Conservation (phyloP, 2,888 invertebrate genomes). For the Scaptomyza reducta region DNA sequence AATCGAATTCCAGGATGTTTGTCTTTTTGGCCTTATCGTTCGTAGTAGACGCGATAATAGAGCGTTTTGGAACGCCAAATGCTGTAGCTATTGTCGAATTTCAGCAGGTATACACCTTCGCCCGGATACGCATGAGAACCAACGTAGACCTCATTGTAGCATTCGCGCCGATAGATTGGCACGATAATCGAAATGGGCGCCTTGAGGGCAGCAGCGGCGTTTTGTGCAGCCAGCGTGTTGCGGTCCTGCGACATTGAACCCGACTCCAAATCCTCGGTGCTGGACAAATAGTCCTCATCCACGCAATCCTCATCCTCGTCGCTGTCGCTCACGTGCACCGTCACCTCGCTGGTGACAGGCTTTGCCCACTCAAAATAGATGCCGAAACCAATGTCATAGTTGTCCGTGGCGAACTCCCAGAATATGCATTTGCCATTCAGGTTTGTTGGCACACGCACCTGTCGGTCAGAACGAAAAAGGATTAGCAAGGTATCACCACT, state of each 20-base stretch:
- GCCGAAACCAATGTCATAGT: constrained; percentile 98
- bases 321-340: constrained; percentile 98
- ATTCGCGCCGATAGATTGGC: constrained; percentile 97
- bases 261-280: constrained; percentile 87
- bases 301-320: constrained; percentile 89
- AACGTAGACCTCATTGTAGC: constrained; percentile 98
- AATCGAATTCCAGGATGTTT: constrained; percentile 2
- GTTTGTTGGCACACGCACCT: constrained; percentile 97
- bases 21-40: constrained; percentile 85
- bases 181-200: constrained; percentile 91
- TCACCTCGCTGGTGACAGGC: constrained; percentile 91
- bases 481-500: background rate
- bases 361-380: constrained; percentile 99
- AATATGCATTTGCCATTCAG: constrained; percentile 96
- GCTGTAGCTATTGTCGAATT: constrained; percentile 99
- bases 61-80: constrained; percentile 99
- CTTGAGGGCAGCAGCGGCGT: constrained; percentile 53
- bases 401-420: constrained; percentile 99
- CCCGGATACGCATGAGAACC: constrained; percentile 98
- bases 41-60: constrained; percentile 99
- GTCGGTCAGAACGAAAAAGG: background rate
- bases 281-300: constrained; percentile 84
- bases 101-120: constrained; percentile 97
- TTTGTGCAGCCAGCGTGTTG: constrained; percentile 56
- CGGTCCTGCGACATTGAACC: constrained; percentile 83